phyloP scores from a whole-genome alignment of 2,888 invertebrate species.

The Cantharis rufa region DNA sequence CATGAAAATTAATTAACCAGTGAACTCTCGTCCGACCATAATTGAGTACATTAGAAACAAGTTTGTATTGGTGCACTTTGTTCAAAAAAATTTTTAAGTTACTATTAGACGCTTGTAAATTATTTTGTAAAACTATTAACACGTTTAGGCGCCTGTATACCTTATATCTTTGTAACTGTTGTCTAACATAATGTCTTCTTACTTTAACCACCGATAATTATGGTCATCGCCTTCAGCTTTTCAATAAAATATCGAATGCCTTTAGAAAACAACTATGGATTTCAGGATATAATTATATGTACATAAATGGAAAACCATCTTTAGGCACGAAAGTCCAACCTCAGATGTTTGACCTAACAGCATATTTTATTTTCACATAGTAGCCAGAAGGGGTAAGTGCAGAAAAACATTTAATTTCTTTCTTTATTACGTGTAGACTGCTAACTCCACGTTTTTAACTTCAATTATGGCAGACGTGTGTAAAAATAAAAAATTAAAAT shows the following conservation, averaged over 20 bases:
- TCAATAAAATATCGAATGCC: not conserved
- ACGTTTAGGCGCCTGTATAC: not conserved
- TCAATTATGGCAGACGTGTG: too few relatives aligned
- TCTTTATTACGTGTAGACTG: too few relatives aligned
- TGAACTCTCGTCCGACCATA: not conserved
- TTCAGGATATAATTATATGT: not conserved
- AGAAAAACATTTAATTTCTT: too few relatives aligned
- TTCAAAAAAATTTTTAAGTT: not conserved
- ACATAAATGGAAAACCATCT: not conserved
- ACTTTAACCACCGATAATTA: not conserved
- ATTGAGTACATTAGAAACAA: not conserved
- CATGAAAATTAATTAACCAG: not conserved
- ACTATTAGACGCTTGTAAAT: not conserved
- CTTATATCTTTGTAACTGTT: not conserved
- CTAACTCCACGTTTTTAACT: too few relatives aligned
- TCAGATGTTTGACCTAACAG: not conserved
- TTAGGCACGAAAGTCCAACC: not conserved
- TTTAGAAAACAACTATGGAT: not conserved
- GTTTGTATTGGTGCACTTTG: not conserved
- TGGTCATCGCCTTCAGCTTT: not conserved
- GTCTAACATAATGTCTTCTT: not conserved
- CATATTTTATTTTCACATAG: not conserved
- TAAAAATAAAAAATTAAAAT: too few relatives aligned
- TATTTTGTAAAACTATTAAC: not conserved
- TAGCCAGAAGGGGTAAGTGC: too few relatives aligned